A percentile compares a stretch with the other conserved stretches of the same genome.
Conservation (phyloP, 2,888 invertebrate genomes). For the Plebejus argus region DNA sequence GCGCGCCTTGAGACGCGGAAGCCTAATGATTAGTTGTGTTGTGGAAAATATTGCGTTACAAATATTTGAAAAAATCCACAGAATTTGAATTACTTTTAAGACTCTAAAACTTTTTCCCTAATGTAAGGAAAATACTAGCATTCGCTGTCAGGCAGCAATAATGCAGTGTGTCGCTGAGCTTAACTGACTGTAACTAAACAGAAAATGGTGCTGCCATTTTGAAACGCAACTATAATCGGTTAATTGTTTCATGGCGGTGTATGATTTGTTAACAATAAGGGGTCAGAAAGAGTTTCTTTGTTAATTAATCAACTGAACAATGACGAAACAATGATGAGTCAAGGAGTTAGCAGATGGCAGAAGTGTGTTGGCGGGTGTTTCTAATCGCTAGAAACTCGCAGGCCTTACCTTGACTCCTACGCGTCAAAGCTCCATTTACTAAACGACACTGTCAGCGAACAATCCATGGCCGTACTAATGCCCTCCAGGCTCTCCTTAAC, state of each 20-base stretch:
- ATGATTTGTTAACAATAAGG: not conserved
- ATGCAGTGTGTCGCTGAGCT: not conserved
- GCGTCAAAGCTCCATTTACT: slow-evolving; percentile 68
- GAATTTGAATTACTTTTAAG: not conserved
- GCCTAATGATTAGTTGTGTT: not conserved
- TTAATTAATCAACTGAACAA: not conserved
- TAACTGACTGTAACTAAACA: not conserved
- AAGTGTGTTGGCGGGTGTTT: slow-evolving; percentile 74
- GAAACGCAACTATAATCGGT: not conserved
- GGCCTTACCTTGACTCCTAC: slow-evolving; percentile 81
- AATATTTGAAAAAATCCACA: not conserved
- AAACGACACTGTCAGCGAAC: slow-evolving; percentile 40
- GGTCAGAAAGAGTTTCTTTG: not conserved
- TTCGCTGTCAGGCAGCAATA: not conserved
- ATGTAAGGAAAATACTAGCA: not conserved
- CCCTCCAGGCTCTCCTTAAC: slow-evolving; percentile 20
- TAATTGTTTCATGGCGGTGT: not conserved
- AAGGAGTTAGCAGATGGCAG: slow-evolving; percentile 52
- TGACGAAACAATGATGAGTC: slow-evolving; percentile 49
- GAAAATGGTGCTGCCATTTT: slow-evolving; percentile 1
- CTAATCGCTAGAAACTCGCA: slow-evolving; percentile 69
- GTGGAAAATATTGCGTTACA: not conserved
- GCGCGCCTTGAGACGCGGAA: not conserved
- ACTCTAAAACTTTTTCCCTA: not conserved
- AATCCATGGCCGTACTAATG: slow-evolving; percentile 11